Base-by-base conservation (phyloP, 2,888 invertebrate genomes). In the Plagiodera versicolora region DNA sequence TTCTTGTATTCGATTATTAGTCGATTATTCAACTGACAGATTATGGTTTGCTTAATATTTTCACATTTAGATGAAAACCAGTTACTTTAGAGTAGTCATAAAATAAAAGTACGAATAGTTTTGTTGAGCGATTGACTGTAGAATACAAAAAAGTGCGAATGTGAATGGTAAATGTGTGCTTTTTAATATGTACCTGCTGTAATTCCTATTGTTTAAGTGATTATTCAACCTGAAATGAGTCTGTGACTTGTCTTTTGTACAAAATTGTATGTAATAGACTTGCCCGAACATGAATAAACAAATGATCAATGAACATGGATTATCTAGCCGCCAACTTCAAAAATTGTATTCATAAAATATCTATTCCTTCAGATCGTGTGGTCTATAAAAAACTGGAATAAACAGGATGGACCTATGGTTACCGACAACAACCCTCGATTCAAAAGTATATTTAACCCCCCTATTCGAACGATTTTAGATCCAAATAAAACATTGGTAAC, bases 221-320 rank as follows among this genome's bases (percentile, higher is more conserved):
- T 14, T 14, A 51, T 51, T 32, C 35, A 51, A 35, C 35, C 30
- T 51, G 39, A 51, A 47, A 51, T 35, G 20, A 51, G 51, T 51
- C 51, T 51, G 51, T 51, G 51, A 51, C 35, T 51, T 35, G 51
- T 20, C 51, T 51, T 51, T 51, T 51, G 51, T 51, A 51, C 35
- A 51, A 51, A 51, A 35, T 14, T 51, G 51, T 51, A 32, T 51
- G 51, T 51, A n/a, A n/a, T n/a, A 51, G 35, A 51, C 51, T 35
- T 51, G 51, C 35, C 51, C 51, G 39, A 35, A 35, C 19, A 51
- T 51, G 35, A 51, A 51, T 51, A 51, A 51, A 51, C 19, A 51
- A 32, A 35, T 51, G 51, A 19, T 39, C 39, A 39, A 51, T 51
- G 30, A 32, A 19, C 32, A 10, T 16, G 35, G 8, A 14, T 51